Evolutionary conservation across 2,797 vertebrate species (phyloP).

Genomic region (Natrix natrix): DNA sequence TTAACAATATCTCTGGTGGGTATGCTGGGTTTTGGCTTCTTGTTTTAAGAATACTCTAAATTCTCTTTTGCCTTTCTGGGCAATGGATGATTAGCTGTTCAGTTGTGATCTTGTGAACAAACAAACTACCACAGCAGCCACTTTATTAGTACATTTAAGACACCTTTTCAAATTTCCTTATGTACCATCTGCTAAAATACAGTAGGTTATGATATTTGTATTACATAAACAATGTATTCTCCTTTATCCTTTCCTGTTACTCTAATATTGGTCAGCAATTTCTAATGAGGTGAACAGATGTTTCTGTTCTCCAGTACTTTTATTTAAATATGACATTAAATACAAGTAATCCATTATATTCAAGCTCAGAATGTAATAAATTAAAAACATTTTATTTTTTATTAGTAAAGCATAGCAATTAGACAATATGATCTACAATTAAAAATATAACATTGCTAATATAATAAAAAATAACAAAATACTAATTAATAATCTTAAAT

Average conservation of each 20-base stretch:
- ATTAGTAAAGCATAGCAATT: not conserved
- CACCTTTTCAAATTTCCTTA: not conserved
- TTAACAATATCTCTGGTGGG: not conserved
- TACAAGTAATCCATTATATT: not conserved
- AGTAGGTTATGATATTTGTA: not conserved
- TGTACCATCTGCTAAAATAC: not conserved
- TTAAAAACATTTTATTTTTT: not conserved
- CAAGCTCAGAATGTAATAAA: not conserved
- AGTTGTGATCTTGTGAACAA: not conserved
- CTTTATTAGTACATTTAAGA: not conserved
- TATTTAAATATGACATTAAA: not conserved
- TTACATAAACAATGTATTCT: not conserved
- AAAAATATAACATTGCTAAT: not conserved
- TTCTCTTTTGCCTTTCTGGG: not conserved
- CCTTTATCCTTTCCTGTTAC: not conserved
- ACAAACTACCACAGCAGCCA: not conserved
- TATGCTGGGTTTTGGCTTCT: not conserved
- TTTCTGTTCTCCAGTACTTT: not conserved
- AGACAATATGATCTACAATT: not conserved
- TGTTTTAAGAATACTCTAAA: not conserved
- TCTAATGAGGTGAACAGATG: not conserved
- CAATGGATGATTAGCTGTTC: not conserved
- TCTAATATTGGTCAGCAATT: not conserved
- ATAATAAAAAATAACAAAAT: not conserved
- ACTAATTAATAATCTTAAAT: not conserved